Base-by-base conservation (phyloP, 2,888 invertebrate species). In the Achlya flavicornis region DNA sequence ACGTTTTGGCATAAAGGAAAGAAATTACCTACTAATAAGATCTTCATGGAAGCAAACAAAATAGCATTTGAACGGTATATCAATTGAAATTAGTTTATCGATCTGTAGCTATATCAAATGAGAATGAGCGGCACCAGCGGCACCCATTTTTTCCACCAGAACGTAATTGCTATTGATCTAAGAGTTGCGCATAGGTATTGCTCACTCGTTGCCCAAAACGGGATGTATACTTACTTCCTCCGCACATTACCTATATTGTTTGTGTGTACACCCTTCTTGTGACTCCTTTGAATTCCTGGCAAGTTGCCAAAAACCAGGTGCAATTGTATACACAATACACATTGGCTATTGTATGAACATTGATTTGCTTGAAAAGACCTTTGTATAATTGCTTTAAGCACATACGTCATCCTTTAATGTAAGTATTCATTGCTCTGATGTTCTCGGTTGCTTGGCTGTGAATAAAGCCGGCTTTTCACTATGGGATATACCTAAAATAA, bases 301-400 rank as follows among this genome's bases (percentile, higher is more conserved):
- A 60, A 60, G 60, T 60, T 41, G 60, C 60, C 60, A 60, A 60
- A 60, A 35, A 38, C 8, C 19, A 60, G 41, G 26, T 26, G 19
- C 19, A 26, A 19, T 14, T 41, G 60, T 26, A 41, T 60, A 60
- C 43, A 60, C 43, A 43, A 41, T 60, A 60, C 43, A 60, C 43
- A 43, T 19, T 11, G 33, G 16, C 16, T 14, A 26, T 41, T n/a
- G 46, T 46, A 46, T n/a, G 46, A 46, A 46, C 6, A 35, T 43
- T 26, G 41, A 60, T 14, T 60, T 60, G 60, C 1, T 53, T 53
- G 0, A 53, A 46, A 53, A 53, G 0, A 19, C 19, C 10, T 19
- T 53, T 16, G 19, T 53, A 46, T n/a, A 46, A 46, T 5, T 43
- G 43, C 43, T 14, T 48, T 48, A n/a, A n/a, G 14, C 5, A 53